Percentiles rank a stretch among this genome's conserved stretches.
These are phyloP conservation scores for Tinamus major DNA, from an alignment of 2,797 vertebrate genomes.

Conservation along the genomic window DNA sequence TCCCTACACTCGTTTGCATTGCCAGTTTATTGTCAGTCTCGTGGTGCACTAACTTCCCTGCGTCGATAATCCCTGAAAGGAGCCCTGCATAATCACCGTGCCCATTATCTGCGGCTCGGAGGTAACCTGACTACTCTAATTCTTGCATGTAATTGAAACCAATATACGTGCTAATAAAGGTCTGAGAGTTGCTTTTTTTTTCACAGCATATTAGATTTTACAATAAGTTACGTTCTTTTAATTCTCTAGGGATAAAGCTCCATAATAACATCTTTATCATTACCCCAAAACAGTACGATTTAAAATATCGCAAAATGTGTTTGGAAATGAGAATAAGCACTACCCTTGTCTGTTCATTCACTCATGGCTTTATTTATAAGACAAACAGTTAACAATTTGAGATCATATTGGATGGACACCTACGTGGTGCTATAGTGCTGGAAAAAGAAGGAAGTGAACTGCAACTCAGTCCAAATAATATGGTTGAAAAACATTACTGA, in stretches of 20 bases:
- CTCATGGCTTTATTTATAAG: constrained; percentile 38
- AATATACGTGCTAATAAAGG: constrained; percentile 66
- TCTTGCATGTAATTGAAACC: constrained; percentile 62
- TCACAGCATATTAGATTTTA: constrained; percentile 45
- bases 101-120: constrained; percentile 51
- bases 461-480: constrained; percentile 41
- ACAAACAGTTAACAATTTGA: constrained; percentile 40
- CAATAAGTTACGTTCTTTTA: constrained; percentile 1
- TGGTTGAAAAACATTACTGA: constrained; percentile 44
- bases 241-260: constrained; percentile 16
- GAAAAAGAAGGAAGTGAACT: constrained; percentile 64
- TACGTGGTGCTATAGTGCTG: neutral
- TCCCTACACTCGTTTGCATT: neutral
- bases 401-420: constrained; percentile 5
- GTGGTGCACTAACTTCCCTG: neutral
- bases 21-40: constrained; percentile 34
- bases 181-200: constrained; percentile 52
- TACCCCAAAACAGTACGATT: neutral
- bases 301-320: constrained; percentile 7
- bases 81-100: constrained; percentile 2
- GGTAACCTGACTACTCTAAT: constrained; percentile 55
- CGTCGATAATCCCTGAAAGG: constrained; percentile 30
- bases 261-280: constrained; percentile 15
- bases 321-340: neutral
- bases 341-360: neutral